A percentile compares a stretch with the other conserved stretches of the same genome.
Conservation (phyloP, 2,888 invertebrate genomes). For the Frankliniella intonsa region DNA sequence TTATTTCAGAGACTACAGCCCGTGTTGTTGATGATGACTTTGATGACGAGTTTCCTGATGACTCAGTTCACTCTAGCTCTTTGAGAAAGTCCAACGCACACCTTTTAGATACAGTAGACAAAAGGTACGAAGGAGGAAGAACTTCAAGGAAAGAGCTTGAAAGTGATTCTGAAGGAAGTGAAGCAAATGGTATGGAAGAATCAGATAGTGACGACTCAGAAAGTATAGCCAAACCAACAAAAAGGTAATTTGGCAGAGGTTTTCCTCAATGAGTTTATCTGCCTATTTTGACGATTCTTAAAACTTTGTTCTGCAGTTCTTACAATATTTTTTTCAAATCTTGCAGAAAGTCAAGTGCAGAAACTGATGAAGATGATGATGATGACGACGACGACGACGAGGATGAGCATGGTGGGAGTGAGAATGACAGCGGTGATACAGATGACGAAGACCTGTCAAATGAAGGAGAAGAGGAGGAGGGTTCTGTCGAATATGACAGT, state of each 20-base stretch:
- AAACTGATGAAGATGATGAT: background rate
- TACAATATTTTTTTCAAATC: no score
- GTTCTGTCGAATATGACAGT: conserved; percentile 31
- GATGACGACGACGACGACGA: conserved; percentile 33
- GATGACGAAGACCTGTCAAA: conserved; percentile 26
- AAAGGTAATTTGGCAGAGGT: background rate
- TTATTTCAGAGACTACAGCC: background rate
- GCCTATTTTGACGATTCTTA: no score
- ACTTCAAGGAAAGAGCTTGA: background rate
- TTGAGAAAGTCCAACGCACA: background rate
- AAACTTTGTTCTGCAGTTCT: no score
- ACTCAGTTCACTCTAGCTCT: background rate
- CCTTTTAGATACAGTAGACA: background rate
- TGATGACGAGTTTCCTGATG: background rate
- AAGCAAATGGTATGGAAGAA: background rate
- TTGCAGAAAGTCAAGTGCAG: no score
- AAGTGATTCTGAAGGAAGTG: background rate
- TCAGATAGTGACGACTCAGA: background rate
- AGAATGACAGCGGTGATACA: conserved; percentile 12
- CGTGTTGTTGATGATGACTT: conserved; percentile 18
- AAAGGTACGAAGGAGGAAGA: background rate
- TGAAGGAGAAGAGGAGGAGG: conserved; percentile 28
- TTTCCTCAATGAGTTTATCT: no score
- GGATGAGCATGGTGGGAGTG: conserved; percentile 33
- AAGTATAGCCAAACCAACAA: background rate